Evolutionary conservation across 2,888 invertebrate genomes (phyloP).

Genomic region (Sipunculus nudus): DNA sequence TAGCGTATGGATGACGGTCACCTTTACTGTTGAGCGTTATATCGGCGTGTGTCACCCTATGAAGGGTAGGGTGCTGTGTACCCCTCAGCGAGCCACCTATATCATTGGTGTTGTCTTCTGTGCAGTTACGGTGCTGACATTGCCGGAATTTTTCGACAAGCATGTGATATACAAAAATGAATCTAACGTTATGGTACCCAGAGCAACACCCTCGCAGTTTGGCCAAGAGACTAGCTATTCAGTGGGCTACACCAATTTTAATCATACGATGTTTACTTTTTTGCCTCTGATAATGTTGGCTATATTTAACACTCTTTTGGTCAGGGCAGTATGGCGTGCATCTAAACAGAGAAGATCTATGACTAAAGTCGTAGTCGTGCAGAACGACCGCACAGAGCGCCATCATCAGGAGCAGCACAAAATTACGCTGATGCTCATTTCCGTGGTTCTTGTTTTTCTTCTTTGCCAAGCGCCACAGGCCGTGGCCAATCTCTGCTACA

Average conservation of each 20-base stretch:
- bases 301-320: conserved; percentile 78
- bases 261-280: conserved; percentile 70
- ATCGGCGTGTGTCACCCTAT: conserved; percentile 81
- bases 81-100: conserved; percentile 76
- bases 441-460: conserved; percentile 79
- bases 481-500: conserved; percentile 65
- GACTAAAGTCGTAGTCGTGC: conserved; percentile 70
- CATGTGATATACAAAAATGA: conserved; percentile 36
- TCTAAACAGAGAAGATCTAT: conserved; percentile 47
- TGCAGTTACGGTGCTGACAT: conserved; percentile 72
- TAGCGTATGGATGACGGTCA: conserved; percentile 79
- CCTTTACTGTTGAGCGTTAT: conserved; percentile 80
- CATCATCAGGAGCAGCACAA: conserved; percentile 66
- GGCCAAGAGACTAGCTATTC: conserved; percentile 11
- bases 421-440: conserved; percentile 80
- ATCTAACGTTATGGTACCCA: background rate
- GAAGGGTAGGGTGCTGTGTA: conserved; percentile 75
- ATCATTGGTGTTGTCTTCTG: conserved; percentile 73
- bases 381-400: conserved; percentile 24
- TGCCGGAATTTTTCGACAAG: conserved; percentile 77
- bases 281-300: conserved; percentile 76
- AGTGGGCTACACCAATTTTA: conserved; percentile 27
- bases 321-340: conserved; percentile 70
- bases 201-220: background rate
- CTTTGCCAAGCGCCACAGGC: conserved; percentile 80